These are phyloP conservation scores for Ptychoptera contaminata DNA, from an alignment of 2,888 invertebrate genomes.

Conservation along the genomic window DNA sequence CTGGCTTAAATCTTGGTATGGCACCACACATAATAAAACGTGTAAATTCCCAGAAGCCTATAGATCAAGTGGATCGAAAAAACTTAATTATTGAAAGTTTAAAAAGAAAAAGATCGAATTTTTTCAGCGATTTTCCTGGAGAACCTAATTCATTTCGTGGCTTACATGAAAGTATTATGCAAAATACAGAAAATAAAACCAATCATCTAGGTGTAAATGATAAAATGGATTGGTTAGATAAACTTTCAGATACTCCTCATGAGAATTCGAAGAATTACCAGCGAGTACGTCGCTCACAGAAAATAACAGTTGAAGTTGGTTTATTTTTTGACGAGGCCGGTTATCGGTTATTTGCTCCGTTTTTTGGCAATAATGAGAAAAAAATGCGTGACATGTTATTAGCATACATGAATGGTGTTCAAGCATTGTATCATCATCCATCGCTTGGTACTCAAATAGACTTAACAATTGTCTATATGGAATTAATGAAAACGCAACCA, in stretches of 20 bases:
- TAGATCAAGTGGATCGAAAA: background rate
- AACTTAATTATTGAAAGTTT: background rate
- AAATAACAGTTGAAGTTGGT: conserved; percentile 51
- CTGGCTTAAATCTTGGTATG: background rate
- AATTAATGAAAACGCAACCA: conserved; percentile 52
- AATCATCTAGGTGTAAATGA: conserved; percentile 7
- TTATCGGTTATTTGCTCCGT: conserved; percentile 52
- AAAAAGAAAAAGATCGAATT: background rate
- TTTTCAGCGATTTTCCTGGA: background rate
- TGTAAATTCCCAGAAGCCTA: conserved; percentile 2
- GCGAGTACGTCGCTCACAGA: conserved; percentile 9
- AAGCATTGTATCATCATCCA: conserved; percentile 63
- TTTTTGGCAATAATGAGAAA: conserved; percentile 45
- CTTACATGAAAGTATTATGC: background rate
- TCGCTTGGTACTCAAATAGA: conserved; percentile 50
- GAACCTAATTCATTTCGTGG: background rate
- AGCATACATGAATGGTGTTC: conserved; percentile 63
- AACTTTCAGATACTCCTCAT: background rate
- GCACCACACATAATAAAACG: conserved; percentile 7
- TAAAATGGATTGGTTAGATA: background rate
- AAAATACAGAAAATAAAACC: background rate
- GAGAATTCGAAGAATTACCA: background rate
- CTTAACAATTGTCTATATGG: conserved; percentile 51
- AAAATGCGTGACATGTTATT: conserved; percentile 58
- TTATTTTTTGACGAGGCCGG: conserved; percentile 61